Percentiles rank a stretch among this genome's conserved stretches.
These are phyloP conservation scores for Miniopterus natalensis DNA, from an alignment of 2,113 vertebrate genomes.

Conservation along the genomic window DNA sequence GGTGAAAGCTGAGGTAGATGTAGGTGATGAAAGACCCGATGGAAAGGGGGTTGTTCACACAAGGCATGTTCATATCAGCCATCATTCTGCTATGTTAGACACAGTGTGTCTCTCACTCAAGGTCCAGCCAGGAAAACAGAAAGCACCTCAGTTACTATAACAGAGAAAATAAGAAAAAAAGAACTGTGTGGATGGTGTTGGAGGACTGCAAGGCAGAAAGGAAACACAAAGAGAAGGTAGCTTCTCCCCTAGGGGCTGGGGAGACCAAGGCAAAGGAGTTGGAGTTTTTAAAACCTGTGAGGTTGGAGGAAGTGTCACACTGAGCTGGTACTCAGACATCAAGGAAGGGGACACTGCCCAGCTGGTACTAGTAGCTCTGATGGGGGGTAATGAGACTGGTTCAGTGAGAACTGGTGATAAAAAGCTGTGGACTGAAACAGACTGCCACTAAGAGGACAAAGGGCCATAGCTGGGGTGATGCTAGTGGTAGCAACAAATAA, in stretches of 20 bases:
- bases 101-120: not conserved
- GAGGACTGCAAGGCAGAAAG: not conserved
- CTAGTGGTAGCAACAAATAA: not conserved
- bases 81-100: not conserved
- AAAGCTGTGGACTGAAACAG: not conserved
- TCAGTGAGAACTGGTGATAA: not conserved
- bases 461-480: not conserved
- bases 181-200: not conserved
- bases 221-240: not conserved
- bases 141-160: not conserved
- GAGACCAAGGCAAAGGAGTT: not conserved
- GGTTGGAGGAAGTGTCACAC: not conserved
- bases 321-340: not conserved
- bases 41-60: not conserved
- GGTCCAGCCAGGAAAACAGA: not conserved
- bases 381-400: not conserved
- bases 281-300: not conserved
- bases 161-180: not conserved
- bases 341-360: not conserved
- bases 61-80: not conserved
- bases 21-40: not conserved
- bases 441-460: not conserved
- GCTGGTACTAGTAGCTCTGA: not conserved
- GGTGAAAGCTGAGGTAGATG: not conserved
- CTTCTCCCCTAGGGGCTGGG: too few species aligned